These are phyloP conservation scores for Dolichallabes microphthalmus DNA, from an alignment of 2,113 vertebrate species.

Conservation along the genomic window DNA sequence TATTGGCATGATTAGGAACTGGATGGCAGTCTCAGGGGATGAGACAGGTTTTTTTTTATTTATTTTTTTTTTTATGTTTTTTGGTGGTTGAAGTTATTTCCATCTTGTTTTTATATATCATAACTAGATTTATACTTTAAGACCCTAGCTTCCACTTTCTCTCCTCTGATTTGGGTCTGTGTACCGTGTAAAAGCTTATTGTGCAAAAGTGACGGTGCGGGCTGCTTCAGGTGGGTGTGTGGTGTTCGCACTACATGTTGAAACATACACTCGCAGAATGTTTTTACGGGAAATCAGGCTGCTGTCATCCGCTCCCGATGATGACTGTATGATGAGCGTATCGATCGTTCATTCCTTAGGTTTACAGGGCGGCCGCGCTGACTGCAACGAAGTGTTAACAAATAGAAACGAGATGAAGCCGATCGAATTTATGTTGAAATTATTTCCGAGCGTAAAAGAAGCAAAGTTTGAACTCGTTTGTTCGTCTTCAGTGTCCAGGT, in stretches of 20 bases:
- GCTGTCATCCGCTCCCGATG: not conserved
- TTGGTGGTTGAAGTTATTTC: not conserved
- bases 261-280: constrained; percentile 47
- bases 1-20: not conserved
- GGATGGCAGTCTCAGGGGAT: not conserved
- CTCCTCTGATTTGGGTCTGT: not conserved
- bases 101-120: not conserved
- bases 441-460: not conserved
- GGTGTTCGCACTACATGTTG: constrained; percentile 43
- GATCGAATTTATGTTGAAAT: not conserved
- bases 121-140: not conserved
- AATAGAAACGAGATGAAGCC: not conserved
- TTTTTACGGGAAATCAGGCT: not conserved
- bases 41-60: not conserved
- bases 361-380: not conserved
- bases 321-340: not conserved
- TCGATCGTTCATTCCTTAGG: not conserved
- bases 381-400: not conserved
- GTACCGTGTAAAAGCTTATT: not conserved
- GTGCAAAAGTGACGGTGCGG: not conserved
- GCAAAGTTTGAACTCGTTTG: not conserved
- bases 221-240: constrained; percentile 38
- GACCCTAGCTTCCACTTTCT: not conserved
- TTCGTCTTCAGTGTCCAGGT: not conserved
- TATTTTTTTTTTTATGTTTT: not conserved